Evolutionary conservation across 2,888 invertebrate species (phyloP), one percentile per base, ranked within the genome.

Genomic region (Ophion ventricosus): DNA sequence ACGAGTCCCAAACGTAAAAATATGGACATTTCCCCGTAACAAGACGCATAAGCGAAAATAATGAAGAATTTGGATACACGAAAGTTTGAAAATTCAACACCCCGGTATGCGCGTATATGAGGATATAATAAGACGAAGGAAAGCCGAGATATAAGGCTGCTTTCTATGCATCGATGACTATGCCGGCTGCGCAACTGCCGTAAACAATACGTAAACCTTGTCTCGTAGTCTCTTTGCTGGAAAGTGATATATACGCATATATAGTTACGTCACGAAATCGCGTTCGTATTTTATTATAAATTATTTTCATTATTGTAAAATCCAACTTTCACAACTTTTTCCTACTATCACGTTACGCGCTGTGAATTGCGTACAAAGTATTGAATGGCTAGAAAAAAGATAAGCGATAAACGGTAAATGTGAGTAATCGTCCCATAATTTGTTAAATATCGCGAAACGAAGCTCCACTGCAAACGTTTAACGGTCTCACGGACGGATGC

Each of bases 201-300:
- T 81, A 81, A 84, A 84, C 73, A 84, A 81, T 72, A n/a, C n/a
- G n/a, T n/a, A 63, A 66, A 67, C 63, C 59, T 43, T 25, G 49
- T 63, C 49, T 79, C 63, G 20, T 73, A 56, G 29, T 74, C 73
- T 61, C 25, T 26, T 35, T 59, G 20, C 54, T 74, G 59, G 80
- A 84, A 84, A 84, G 73, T 84, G 73, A 29, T 64, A 49, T 57
- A 76, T 43, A 23, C 23, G n/a, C n/a, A n/a, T n/a, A 23, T 67
- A 66, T 76, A 43, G 76, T 83, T 80, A 70, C 83, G 63, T 80
- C 77, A 80, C 43, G 49, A 29, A 69, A 40, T 8, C 56, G 43
- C 73, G 63, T 74, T 83, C 77, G 43, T 79, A 72, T 10, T 29
- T 29, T 10, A 25, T 66, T 74, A 54, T 59, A n/a, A 35, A 43